Base-by-base conservation (phyloP, 2,113 vertebrate genomes). In the Felis chaus region DNA sequence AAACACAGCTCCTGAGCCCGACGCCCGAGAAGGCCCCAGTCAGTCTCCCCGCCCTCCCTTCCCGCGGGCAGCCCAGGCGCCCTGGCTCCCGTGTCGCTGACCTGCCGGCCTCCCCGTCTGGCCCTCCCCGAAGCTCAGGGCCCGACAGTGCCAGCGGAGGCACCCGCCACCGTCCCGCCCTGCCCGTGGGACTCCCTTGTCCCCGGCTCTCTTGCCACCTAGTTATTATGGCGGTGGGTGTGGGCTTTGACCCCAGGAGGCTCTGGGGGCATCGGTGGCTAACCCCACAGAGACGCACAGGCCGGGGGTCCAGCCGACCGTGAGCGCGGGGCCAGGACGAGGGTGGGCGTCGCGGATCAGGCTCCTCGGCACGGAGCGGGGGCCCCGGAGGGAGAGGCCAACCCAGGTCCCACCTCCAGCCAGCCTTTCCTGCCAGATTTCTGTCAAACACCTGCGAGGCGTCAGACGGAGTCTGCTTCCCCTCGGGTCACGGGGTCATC, bases 91-190 rank as follows among this genome's bases (percentile, higher is more conserved):
- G 16, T 91, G 39, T 85, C 16, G 83, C 71, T 1, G 27, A 73
- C 71, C 0, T n/a, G 8, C 39, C 0, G 0, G 36, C 55, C 36
- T 2, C 55, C 80, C 31, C 87, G 92, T 81, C 91, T 89, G 76
- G 1, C 97, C 97, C 73, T 95, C 66, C 50, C 97, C 90, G 48
- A 96, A 97, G 97, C 97, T 89, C 84, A 89, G 98, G 83, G 74
- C 68, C 66, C 79, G 5, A 78, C 53, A 29, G 83, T 80, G 55
- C 89, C 80, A 27, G 85, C 69, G 16, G 3, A 5, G 41, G 4
- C 48, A 92, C 85, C 91, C 19, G 92, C 73, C 61, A 88, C 63
- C 3, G 0, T 86, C 91, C 48, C 71, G n/a, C 45, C 68, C 69
- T 83, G 41, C 74, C 97, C 94, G 96, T 66, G 97, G 81, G 89